Percentiles rank a stretch among this genome's conserved stretches.
phyloP scores from a whole-genome alignment of 2,888 invertebrate genomes.

The Ellobium chinense region DNA sequence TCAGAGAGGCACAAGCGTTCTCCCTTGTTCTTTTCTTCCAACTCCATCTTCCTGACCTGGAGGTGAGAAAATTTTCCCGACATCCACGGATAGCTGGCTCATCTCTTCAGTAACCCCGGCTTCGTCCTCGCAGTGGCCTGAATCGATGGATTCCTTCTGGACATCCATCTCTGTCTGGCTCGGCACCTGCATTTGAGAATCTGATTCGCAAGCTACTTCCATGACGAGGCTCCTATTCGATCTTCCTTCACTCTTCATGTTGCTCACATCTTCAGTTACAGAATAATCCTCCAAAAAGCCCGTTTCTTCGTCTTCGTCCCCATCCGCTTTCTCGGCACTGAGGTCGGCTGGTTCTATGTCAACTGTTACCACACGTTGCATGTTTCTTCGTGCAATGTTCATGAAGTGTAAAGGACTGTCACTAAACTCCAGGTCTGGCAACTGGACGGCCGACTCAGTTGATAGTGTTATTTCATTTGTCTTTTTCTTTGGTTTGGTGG shows the following conservation, averaged over 20 bases:
- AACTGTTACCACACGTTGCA: background rate
- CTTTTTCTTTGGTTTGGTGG: background rate
- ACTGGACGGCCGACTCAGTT: background rate
- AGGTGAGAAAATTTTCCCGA: too few species aligned
- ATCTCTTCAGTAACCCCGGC: too few species aligned
- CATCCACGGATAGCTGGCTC: too few species aligned
- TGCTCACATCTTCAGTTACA: background rate
- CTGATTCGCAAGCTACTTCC: too few species aligned
- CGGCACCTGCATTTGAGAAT: too few species aligned
- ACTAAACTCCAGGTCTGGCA: background rate
- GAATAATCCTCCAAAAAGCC: slow-evolving; percentile 21
- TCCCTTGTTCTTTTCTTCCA: too few species aligned
- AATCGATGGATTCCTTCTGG: too few species aligned
- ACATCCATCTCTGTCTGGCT: too few species aligned
- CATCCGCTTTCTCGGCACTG: background rate
- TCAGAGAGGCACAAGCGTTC: too few species aligned
- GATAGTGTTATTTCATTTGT: background rate
- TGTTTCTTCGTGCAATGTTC: background rate
- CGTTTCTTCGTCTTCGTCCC: slow-evolving; percentile 1
- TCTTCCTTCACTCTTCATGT: background rate
- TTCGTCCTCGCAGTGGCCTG: too few species aligned
- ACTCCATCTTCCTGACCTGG: too few species aligned
- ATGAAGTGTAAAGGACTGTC: background rate
- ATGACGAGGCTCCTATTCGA: background rate
- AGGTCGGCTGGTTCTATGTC: background rate